Evolutionary conservation across 2,113 vertebrate species (phyloP).

Genomic region (Hirundichthys speculiger): DNA sequence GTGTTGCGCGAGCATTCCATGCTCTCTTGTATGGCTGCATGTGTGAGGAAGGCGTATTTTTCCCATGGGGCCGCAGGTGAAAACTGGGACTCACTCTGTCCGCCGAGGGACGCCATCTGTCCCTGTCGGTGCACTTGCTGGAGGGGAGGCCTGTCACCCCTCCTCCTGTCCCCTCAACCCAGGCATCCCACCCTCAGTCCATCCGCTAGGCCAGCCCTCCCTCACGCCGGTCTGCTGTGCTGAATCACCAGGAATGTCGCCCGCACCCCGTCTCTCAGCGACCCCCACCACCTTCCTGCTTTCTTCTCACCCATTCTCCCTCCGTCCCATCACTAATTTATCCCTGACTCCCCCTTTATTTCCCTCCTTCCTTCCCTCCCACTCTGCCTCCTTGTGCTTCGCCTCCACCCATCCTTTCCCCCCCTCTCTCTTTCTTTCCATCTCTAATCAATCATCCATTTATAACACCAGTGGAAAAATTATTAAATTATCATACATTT

Average conservation of each 20-base stretch:
- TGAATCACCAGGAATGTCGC: constrained; percentile 70
- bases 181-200: constrained; percentile 66
- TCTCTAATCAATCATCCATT: constrained; percentile 76
- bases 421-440: constrained; percentile 58
- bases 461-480: constrained; percentile 72
- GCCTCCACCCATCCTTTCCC: constrained; percentile 53
- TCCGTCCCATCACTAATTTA: constrained; percentile 67
- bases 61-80: constrained; percentile 86
- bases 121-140: constrained; percentile 78
- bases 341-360: constrained; percentile 40
- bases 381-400: constrained; percentile 53
- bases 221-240: constrained; percentile 49
- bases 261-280: constrained; percentile 1
- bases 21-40: constrained; percentile 75
- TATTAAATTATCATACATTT: constrained; percentile 75
- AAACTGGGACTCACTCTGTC: constrained; percentile 82
- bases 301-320: constrained; percentile 46
- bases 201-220: constrained; percentile 52
- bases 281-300: constrained; percentile 18
- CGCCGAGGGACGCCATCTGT: constrained; percentile 85
- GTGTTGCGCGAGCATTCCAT: constrained; percentile 76
- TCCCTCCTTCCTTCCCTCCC: constrained; percentile 52
- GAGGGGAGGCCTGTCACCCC: constrained; percentile 71
- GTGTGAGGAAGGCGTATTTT: constrained; percentile 78
- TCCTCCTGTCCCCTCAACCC: constrained; percentile 52